Evolutionary conservation across 1,140 invertebrate species (phyloP), one percentile per base, ranked within the genome.

Genomic region (Apis florea): DNA sequence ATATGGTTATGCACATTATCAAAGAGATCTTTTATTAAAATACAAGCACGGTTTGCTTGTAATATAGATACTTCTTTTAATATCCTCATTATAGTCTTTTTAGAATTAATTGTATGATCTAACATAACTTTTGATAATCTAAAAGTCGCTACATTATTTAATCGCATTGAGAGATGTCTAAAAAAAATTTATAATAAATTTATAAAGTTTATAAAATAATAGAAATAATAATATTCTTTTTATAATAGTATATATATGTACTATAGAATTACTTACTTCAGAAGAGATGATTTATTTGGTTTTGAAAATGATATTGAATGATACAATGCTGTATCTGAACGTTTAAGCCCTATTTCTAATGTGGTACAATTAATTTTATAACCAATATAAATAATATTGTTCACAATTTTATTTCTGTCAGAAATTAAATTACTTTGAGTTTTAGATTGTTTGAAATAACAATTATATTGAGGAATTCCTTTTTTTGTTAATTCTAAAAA

Each of bases 401-500:
- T 3, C 11, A n/a, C 26, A 59, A 17, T 5, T 51, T 6, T 67
- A 51, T 17, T 40, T 49, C 21, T 13, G 31, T 19, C 9, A 24
- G 9, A 26, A 13, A 11, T 1, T 4, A 64, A 10, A 66, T 80
- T 80, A n/a, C 13, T 75, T 13, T 67, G 71, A 19, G 53, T 75
- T 67, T 81, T 81, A 19, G 17, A 56, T 53, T 51, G 10, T 51
- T 81, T 74, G 67, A 81, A 81, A 5, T 21, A 31, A 58, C 71
- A 75, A 51, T 81, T 81, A 15, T 75, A 81, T 19, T 58, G 21
- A 31, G 63, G 79, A 3, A 81, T 67, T n/a, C 79, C 79, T 56
- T 24, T 58, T 11, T 49, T 31, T 58, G 17, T 58, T n/a, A 66
- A 11, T 47, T 81, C n/a, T 40, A 81, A 66, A 19, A 81, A 81